Base-by-base conservation (phyloP, 2,113 vertebrate species). In the Misgurnus anguillicaudatus region DNA sequence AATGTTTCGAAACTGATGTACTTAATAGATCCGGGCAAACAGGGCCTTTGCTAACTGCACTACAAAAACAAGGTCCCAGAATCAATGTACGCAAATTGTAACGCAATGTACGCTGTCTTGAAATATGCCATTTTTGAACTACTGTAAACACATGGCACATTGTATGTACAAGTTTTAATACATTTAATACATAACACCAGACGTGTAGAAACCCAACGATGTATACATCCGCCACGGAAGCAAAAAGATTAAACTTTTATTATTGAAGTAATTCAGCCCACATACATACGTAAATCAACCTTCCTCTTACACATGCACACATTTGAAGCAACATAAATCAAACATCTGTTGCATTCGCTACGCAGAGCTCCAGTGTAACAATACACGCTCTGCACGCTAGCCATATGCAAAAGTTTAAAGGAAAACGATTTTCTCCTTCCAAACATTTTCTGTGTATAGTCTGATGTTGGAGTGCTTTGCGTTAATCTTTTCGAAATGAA, bases 231-330 rank as follows among this genome's bases (percentile, higher is more conserved):
- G 39, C 70, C 70, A 72, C 53, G 5, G 53, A 72, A 51, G 70
- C 38, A 72, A 42, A n/a, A 72, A 58, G 70, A 72, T 72, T 31
- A 72, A 72, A 72, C n/a, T 10, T n/a, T 72, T 72, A 72, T 58
- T 42, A 58, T 39, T 42, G n/a, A 72, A 72, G 70, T 58, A 58
- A 58, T 42, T 21, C 36, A 66, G 41, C 47, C 75, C 64, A 60
- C 36, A 67, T 8, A 68, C 64, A 78, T 2, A 47, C 60, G 67
- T 66, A 60, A 55, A 78, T 58, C 24, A 36, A 66, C 38, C 14
- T 21, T 61, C 60, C 31, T 51, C 61, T 65, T 48, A 65, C 68
- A 80, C 60, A 57, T 62, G 70, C 38, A 64, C 42, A 51, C 21
- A 11, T 10, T 39, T 48, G n/a, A 36, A 19, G 48, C 16, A 39